Evolutionary conservation across 2,888 invertebrate species (phyloP), one percentile per base, ranked within the genome.

Genomic region (Onchidella celtica): DNA sequence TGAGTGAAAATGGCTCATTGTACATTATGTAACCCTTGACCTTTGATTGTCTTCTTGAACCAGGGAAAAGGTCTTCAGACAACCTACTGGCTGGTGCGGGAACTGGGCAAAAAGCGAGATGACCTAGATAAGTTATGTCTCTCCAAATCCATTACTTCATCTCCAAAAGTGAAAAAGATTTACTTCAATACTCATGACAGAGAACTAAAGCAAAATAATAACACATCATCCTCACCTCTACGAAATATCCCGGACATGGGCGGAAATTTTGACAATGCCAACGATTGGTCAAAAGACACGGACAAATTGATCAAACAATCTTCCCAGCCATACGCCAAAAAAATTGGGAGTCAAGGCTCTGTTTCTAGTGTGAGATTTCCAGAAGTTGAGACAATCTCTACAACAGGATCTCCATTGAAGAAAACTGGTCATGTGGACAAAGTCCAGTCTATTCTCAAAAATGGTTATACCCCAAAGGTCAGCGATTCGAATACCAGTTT

Each of bases 51-150:
- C n/a, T 17, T 11, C 47, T 47, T 47, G 9, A 47, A 47, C 6
- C 73, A 84, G 84, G 84, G 84, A n/a, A 84, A 84, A 55, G 84
- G 84, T 24, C 29, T 68, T 27, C 81, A 79, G 36, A 79, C 72
- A 14, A 84, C 84, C 1, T 84, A 82, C 68, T 84, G 84, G 84
- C 34, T 84, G 24, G 0, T 82, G 14, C 57, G 66, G 1, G 79
- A 82, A 61, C 59, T 73, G 21, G 17, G 32, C 27, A n/a, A n/a
- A n/a, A n/a, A n/a, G n/a, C n/a, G n/a, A n/a, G n/a, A n/a, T n/a
- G n/a, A n/a, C n/a, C n/a, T n/a, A n/a, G n/a, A n/a, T n/a, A n/a
- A n/a, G n/a, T n/a, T n/a, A n/a, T n/a, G n/a, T n/a, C n/a, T n/a
- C n/a, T n/a, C n/a, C n/a, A n/a, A n/a, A n/a, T n/a, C n/a, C n/a